Evolutionary conservation across 2,888 invertebrate genomes (phyloP).

Genomic region (Drosophila suboccidentalis): DNA sequence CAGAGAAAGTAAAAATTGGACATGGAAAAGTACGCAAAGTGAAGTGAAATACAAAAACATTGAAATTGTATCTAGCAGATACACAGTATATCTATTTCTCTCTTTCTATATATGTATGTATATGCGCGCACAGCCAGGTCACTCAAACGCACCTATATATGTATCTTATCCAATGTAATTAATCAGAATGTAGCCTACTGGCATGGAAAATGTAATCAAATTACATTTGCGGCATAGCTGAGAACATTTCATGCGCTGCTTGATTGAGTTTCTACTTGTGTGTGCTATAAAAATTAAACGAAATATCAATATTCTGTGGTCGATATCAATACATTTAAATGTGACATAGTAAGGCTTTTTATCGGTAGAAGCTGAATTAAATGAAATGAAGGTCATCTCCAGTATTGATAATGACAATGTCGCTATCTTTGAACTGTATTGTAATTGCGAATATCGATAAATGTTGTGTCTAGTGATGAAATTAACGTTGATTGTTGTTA

Average conservation of each 20-base stretch:
- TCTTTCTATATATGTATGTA: constrained; percentile 1
- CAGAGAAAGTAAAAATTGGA: constrained; percentile 33
- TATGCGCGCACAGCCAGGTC: neutral
- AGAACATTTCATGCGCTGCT: constrained; percentile 11
- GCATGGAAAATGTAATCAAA: constrained; percentile 42
- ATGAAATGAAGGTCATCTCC: neutral
- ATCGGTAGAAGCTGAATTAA: no score
- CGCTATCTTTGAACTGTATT: no score
- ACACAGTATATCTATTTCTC: neutral
- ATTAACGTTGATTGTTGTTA: no score
- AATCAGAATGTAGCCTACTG: constrained; percentile 44
- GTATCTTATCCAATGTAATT: constrained; percentile 39
- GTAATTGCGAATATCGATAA: no score
- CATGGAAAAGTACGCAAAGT: constrained; percentile 13
- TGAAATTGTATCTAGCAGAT: constrained; percentile 25
- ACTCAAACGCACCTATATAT: neutral
- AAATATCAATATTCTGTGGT: constrained; percentile 1
- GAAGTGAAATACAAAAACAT: constrained; percentile 18
- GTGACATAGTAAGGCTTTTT: neutral
- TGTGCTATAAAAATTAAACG: constrained; percentile 2
- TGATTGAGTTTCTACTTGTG: constrained; percentile 25
- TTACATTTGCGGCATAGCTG: constrained; percentile 23
- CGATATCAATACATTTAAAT: neutral
- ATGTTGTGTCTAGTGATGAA: no score
- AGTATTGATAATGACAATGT: no score